A percentile compares a stretch with the other conserved stretches of the same genome.
phyloP scores from a whole-genome alignment of 92 coral and sea anemone genomes.

The Pocillopora grandis region DNA sequence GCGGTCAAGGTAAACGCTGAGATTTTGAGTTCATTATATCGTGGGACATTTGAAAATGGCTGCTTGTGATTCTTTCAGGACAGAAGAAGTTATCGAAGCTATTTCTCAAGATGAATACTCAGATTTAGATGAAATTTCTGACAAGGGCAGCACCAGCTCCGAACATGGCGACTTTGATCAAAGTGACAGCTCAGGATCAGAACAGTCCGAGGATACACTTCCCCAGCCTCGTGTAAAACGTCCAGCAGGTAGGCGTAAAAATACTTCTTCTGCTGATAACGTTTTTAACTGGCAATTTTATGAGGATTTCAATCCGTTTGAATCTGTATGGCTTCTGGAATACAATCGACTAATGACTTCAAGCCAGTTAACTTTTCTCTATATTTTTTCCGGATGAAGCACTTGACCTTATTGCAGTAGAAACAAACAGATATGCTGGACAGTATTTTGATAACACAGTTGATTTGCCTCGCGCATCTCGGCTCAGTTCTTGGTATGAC shows the following conservation, averaged over 20 bases:
- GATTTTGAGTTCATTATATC: neutral
- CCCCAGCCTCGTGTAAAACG: no score
- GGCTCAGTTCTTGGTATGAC: constrained; percentile 61
- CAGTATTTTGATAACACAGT: neutral
- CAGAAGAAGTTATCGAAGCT: constrained; percentile 5
- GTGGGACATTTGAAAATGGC: neutral
- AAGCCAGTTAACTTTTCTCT: neutral
- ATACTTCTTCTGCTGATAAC: neutral
- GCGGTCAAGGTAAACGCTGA: no score
- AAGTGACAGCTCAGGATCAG: no score
- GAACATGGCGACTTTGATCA: no score
- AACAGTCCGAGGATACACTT: no score
- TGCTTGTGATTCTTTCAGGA: no score
- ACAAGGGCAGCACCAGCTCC: no score
- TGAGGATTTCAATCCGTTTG: constrained; percentile 4
- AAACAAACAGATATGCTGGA: neutral
- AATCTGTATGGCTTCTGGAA: neutral
- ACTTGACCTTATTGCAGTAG: neutral
- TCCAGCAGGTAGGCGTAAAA: no score
- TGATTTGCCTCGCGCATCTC: constrained; percentile 16
- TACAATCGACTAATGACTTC: neutral
- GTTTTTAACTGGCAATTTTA: neutral
- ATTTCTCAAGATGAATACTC: neutral
- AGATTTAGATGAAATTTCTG: neutral
- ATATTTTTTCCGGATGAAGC: neutral